Evolutionary conservation across 2,797 vertebrate genomes (phyloP).

Genomic region (Rousettus madagascariensis): DNA sequence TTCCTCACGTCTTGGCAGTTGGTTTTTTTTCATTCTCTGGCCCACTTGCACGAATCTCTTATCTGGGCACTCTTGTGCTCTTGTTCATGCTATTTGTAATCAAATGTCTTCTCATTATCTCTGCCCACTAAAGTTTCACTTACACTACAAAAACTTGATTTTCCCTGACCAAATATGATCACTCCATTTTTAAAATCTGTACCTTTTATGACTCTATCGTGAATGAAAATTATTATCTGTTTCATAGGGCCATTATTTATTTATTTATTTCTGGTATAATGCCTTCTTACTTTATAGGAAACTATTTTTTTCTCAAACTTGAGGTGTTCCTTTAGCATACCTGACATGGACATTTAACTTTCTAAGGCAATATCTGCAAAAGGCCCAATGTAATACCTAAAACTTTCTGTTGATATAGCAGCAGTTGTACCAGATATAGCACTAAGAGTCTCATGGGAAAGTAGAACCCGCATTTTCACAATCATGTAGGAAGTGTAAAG

Average conservation of each 20-base stretch:
- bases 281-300: background rate
- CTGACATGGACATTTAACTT: background rate
- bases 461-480: constrained; percentile 32
- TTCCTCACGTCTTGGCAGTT: background rate
- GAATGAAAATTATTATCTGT: background rate
- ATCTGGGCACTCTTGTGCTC: background rate
- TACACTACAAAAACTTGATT: background rate
- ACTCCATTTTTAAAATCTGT: background rate
- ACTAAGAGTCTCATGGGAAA: background rate
- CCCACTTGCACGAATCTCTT: background rate
- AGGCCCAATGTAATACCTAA: background rate
- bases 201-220: background rate
- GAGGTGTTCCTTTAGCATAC: background rate
- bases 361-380: constrained; percentile 9
- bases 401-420: constrained; percentile 23
- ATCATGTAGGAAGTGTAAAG: constrained; percentile 39
- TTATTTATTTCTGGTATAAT: background rate
- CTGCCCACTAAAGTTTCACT: background rate
- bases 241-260: background rate
- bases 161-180: background rate
- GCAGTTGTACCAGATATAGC: constrained; percentile 21
- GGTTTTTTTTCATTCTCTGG: background rate
- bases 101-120: background rate
- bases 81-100: background rate
- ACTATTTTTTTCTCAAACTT: background rate